Percentiles rank a stretch among this genome's conserved stretches.
phyloP scores from a whole-genome alignment of 30 jellyfish, hydroid and myxozoan species.

The Nemopilema nomurai region DNA sequence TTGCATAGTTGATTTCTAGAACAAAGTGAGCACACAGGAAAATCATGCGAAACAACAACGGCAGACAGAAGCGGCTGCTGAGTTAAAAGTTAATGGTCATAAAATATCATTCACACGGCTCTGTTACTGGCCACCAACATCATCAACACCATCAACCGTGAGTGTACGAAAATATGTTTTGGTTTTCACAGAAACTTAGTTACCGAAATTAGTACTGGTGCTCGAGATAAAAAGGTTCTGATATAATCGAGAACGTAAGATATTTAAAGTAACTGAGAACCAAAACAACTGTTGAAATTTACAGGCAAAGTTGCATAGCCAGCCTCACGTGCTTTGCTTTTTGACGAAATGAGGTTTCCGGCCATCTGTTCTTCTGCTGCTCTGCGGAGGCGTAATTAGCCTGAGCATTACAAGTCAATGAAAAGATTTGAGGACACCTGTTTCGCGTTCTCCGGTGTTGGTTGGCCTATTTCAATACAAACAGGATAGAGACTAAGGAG shows the following conservation, averaged over 20 bases:
- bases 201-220: too few species aligned
- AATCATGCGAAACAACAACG: neutral
- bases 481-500: constrained; percentile 28
- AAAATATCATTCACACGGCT: neutral
- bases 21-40: neutral
- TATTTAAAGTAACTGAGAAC: too few species aligned
- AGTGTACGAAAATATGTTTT: too few species aligned
- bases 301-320: too few species aligned
- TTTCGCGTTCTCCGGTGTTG: constrained; percentile 2
- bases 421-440: constrained; percentile 24
- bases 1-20: neutral
- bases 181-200: too few species aligned
- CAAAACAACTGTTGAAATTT: too few species aligned
- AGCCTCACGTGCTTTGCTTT: neutral
- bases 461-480: constrained; percentile 54
- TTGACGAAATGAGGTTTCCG: neutral
- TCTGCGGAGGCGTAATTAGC: constrained; percentile 23
- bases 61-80: neutral
- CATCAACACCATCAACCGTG: too few species aligned
- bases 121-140: too few species aligned
- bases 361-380: neutral
- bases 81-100: neutral
- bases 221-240: too few species aligned
- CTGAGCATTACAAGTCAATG: constrained; percentile 29
- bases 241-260: too few species aligned